These are phyloP conservation scores for Characodon lateralis DNA, from an alignment of 2,797 vertebrate genomes.

Conservation along the genomic window DNA sequence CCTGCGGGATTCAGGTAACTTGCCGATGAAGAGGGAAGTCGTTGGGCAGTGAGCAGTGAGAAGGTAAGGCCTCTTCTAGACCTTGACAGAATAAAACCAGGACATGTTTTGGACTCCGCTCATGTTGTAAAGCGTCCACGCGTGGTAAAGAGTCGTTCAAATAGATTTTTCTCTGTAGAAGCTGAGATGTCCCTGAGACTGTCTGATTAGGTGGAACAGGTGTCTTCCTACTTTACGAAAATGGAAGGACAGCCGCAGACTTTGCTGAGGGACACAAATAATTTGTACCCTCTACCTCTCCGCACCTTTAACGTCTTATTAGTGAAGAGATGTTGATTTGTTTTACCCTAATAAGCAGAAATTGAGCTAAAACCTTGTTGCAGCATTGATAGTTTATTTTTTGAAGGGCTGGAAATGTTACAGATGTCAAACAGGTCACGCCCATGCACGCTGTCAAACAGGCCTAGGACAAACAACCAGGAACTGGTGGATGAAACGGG, in stretches of 20 bases:
- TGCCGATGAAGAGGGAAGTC: constrained; percentile 70
- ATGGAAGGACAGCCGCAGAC: neutral
- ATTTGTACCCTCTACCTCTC: neutral
- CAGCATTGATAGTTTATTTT: neutral
- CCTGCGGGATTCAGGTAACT: constrained; percentile 75
- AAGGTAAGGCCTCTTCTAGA: constrained; percentile 67
- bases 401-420: neutral
- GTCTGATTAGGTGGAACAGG: constrained; percentile 2
- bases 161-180: too few relatives aligned
- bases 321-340: neutral
- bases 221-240: constrained; percentile 27
- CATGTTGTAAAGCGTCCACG: neutral
- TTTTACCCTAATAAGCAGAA: neutral
- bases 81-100: neutral
- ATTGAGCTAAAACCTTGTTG: too few relatives aligned
- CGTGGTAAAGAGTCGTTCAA: neutral
- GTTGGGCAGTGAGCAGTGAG: constrained; percentile 40
- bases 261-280: neutral
- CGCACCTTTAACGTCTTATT: neutral
- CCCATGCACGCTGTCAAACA: constrained; percentile 23
- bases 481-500: too few relatives aligned
- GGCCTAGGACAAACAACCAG: neutral
- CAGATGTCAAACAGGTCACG: constrained; percentile 40
- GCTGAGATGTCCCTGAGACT: neutral
- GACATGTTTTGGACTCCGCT: too few relatives aligned